Base-by-base conservation (phyloP, 2,113 vertebrate genomes). In the Hemicordylus capensis region DNA sequence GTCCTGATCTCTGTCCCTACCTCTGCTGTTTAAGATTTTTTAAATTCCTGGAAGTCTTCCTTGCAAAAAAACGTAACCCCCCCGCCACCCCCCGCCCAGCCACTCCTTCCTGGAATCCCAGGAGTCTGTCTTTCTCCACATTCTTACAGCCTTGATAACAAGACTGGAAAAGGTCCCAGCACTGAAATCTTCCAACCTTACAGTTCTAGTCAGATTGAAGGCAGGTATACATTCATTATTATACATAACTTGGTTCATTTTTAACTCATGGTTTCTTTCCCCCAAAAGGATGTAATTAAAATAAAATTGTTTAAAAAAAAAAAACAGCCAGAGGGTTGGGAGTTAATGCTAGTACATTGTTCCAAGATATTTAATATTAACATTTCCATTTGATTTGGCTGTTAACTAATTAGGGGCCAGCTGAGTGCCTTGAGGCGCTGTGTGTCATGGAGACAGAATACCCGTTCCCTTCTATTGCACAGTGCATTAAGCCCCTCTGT, bases 351-450 rank as follows among this genome's bases (percentile, higher is more conserved):
- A 66, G 22, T 67, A 75, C 77, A 87, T 93, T 90, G 78, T 63
- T 90, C n/a, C 31, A 0, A 58, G 74, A 44, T 93, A 90, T 87
- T 92, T 83, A 93, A 74, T 88, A 89, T 64, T 88, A 92, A 85
- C 4, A 1, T 58, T 91, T 90, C 72, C 66, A 88, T 85, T 44
- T 76, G 81, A 81, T 90, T 90, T 87, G 85, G 89, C 73, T 76
- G 76, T 91, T 89, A 88, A 24, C 61, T 91, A 93, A 91, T 91
- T 92, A 89, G 6, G 4, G 85, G 79, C 76, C 87, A 81, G 83
- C 34, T 63, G 9, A 89, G 69, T 6, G 7, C 87, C 88, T 90
- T 37, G 20, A 78, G 76, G 69, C 80, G 73, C 80, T 67, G 10
- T 20, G 69, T 12, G 48, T 31, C 85, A 26, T 0, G 2, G 67